Percentiles rank a stretch among this genome's conserved stretches.
Evolutionary conservation across 2,113 vertebrate genomes (phyloP).

Genomic region (Calidris pugnax): DNA sequence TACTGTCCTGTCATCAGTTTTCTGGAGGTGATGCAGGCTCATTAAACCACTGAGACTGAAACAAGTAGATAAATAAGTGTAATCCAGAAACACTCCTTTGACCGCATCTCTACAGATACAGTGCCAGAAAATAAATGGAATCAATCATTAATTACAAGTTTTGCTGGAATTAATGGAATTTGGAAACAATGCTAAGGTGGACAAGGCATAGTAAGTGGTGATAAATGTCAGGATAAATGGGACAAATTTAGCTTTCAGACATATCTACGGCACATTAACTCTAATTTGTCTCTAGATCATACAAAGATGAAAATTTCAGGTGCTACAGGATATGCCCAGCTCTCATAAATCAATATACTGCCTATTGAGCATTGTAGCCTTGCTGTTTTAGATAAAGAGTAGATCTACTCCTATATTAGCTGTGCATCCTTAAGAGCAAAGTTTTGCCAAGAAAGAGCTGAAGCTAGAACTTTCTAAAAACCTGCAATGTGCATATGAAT

Average conservation of each 20-base stretch:
- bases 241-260: constrained; percentile 4
- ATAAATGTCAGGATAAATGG: neutral
- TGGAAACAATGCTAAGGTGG: neutral
- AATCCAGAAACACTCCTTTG: neutral
- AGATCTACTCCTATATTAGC: neutral
- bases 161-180: neutral
- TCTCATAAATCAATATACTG: neutral
- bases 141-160: neutral
- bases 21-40: neutral
- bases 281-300: neutral
- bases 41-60: neutral
- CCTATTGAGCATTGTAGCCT: neutral
- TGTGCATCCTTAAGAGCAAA: neutral
- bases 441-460: neutral
- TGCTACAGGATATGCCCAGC: neutral
- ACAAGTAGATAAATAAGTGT: neutral
- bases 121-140: neutral
- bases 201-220: neutral
- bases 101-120: neutral
- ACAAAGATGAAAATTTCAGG: neutral
- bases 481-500: neutral
- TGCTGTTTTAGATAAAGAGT: neutral
- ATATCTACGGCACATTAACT: neutral
- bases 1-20: neutral
- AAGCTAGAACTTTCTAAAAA: neutral